Conservation (phyloP, 2,113 vertebrate species). For the Brachirus orientalis region DNA sequence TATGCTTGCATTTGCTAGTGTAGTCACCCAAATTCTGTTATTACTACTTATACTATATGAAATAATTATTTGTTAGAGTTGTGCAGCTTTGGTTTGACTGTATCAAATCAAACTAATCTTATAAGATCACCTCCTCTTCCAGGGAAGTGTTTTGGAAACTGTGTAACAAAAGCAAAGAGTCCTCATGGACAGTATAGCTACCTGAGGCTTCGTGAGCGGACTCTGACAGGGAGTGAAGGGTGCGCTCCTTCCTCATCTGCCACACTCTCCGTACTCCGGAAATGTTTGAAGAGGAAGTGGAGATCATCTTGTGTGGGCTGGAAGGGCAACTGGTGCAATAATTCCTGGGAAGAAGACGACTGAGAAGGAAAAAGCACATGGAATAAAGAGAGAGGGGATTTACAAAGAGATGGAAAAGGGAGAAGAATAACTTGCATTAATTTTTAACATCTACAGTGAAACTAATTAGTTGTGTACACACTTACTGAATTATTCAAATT, state of each 20-base stretch:
- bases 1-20: no score
- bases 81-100: no score
- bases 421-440: no score
- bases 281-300: conserved; percentile 95
- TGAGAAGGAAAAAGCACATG: conserved; percentile 50
- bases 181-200: conserved; percentile 35
- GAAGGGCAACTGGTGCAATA: conserved; percentile 93
- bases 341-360: conserved; percentile 95
- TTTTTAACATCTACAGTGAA: no score
- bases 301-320: conserved; percentile 95
- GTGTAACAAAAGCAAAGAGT: conserved; percentile 1
- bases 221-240: conserved; percentile 81
- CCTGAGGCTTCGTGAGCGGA: conserved; percentile 94
- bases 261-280: conserved; percentile 91
- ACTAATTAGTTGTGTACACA: no score
- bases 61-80: no score
- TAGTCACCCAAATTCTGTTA: no score
- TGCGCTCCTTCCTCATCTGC: conserved; percentile 85
- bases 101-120: no score
- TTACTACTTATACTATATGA: no score
- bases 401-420: no score
- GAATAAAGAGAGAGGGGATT: not conserved
- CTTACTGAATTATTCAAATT: no score
- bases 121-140: not conserved
- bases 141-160: not conserved